Evolutionary conservation across 2,888 invertebrate genomes (phyloP), one percentile per base, ranked within the genome.

Genomic region (Volucella inflata): DNA sequence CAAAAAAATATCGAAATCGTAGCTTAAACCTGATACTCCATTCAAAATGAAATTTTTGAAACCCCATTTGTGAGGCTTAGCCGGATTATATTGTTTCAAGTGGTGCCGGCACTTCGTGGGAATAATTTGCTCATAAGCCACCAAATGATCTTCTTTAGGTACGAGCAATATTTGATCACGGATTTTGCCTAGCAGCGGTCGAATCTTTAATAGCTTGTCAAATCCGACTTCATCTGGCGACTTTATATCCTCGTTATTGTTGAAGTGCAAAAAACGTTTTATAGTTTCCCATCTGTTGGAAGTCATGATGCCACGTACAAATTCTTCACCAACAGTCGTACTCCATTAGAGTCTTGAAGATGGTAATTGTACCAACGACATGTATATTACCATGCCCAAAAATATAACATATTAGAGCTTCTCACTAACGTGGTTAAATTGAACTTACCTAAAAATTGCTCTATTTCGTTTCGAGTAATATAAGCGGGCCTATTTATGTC

Each of bases 1-100:
- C 90, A 82, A 89, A 87, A 88, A 90, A 46, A 91, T 87, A 21
- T 91, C 89, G 74, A 91, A 91, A 79, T 91, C 90, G 55, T 90
- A 91, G 51, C 90, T 90, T 68, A 91, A 91, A 0, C 90, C 90
- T 62, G 89, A 89, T 1, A 89, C 88, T n/a, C 90, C 90, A 85
- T 90, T 91, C 21, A 91, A 71, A n/a, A 90, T 90, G 84, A 89
- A 89, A 55, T 89, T 89, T 88, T 90, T 90, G 51, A 88, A 90
- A 16, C 89, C 89, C 90, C 90, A 90, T 87, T 90, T 91, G 65
- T 90, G 88, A 4, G 90, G 89, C 76, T 90, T 90, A 74, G 89
- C 89, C 6, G 90, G 89, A 81, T 90, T 91, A 75, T 90, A 90
- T 83, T 90, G 89, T 71, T 82, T 81, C 44, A 87, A 21, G 21